Conservation (phyloP, 1,140 invertebrate species). For the Sycophila sp. region DNA sequence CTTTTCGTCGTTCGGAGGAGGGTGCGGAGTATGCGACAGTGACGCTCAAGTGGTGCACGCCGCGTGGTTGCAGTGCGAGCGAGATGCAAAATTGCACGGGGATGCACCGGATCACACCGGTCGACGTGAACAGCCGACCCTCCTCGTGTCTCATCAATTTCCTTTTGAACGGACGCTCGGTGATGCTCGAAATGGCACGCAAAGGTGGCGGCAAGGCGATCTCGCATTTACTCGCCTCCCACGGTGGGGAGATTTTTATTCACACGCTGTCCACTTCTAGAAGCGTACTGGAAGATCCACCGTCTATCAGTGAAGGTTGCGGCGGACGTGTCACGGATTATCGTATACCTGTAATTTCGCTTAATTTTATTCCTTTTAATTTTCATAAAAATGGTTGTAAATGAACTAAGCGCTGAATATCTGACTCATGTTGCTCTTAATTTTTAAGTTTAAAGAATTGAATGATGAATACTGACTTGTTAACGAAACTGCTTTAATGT, state of each 20-base stretch:
- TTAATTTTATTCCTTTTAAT: too few species aligned
- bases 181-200: constrained; percentile 92
- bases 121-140: constrained; percentile 94
- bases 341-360: constrained; percentile 73
- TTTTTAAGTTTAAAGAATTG: too few species aligned
- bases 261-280: constrained; percentile 87
- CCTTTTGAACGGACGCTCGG: constrained; percentile 89
- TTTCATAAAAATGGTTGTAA: too few species aligned
- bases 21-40: constrained; percentile 79
- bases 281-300: constrained; percentile 93
- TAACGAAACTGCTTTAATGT: too few species aligned
- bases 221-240: constrained; percentile 91
- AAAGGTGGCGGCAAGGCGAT: constrained; percentile 89
- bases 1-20: constrained; percentile 68
- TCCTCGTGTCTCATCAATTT: constrained; percentile 98
- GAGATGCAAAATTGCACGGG: constrained; percentile 84
- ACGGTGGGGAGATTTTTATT: constrained; percentile 96
- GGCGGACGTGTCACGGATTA: constrained; percentile 95
- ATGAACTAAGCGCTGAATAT: too few species aligned
- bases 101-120: constrained; percentile 91
- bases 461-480: too few species aligned
- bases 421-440: too few species aligned
- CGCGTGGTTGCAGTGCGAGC: constrained; percentile 81
- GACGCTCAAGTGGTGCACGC: constrained; percentile 96
- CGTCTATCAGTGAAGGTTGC: constrained; percentile 92